Evolutionary conservation across 2,888 invertebrate genomes (phyloP).

Genomic region (Eledona agricola): DNA sequence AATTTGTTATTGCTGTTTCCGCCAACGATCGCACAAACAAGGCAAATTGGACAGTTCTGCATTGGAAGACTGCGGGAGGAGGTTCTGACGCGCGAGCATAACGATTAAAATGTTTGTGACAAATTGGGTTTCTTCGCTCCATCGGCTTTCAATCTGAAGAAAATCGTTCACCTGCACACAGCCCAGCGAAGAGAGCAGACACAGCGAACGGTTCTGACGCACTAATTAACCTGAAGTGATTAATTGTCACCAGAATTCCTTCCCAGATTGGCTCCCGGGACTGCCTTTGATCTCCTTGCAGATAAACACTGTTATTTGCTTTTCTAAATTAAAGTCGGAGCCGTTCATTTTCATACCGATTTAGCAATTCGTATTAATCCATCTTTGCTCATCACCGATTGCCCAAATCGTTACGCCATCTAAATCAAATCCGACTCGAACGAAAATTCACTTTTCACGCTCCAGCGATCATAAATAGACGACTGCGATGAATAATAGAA

Average conservation of each 20-base stretch:
- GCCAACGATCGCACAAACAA: too few relatives aligned
- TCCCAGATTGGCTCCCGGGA: conserved; percentile 41
- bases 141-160: conserved; percentile 43
- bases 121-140: conserved; percentile 49
- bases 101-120: conserved; percentile 49
- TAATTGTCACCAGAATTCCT: conserved; percentile 49
- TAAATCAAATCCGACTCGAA: conserved; percentile 7
- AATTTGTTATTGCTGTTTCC: conserved; percentile 11
- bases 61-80: too few relatives aligned
- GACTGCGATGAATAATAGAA: too few relatives aligned
- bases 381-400: conserved; percentile 19
- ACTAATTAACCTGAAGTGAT: conserved; percentile 51
- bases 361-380: conserved; percentile 26
- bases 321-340: conserved; percentile 38
- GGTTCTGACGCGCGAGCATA: conserved; percentile 32
- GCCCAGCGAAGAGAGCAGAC: conserved; percentile 36
- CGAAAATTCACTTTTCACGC: too few relatives aligned
- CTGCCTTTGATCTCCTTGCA: conserved; percentile 41
- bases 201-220: conserved; percentile 43
- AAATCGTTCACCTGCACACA: conserved; percentile 48
- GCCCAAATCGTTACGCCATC: conserved; percentile 5
- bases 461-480: too few relatives aligned
- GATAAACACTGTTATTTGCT: conserved; percentile 42
- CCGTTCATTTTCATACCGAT: conserved; percentile 32
- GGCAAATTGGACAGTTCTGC: conserved; percentile 1